Conservation (phyloP, 2,113 vertebrate species). For the Cynocephalus volans region DNA sequence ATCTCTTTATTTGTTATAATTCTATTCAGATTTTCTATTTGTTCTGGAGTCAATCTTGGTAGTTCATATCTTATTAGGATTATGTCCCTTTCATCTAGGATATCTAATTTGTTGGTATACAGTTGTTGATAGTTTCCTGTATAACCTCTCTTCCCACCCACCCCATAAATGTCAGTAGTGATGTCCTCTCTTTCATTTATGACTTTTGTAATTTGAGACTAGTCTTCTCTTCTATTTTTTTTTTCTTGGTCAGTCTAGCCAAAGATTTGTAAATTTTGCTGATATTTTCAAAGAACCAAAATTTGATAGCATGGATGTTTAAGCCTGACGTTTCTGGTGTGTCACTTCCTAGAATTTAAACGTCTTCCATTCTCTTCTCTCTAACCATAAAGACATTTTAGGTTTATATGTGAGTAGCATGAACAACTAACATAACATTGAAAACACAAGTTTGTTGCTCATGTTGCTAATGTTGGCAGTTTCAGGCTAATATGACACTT, state of each 20-base stretch:
- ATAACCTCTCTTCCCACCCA: not conserved
- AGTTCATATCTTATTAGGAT: not conserved
- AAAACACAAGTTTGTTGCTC: not conserved
- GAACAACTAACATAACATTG: not conserved
- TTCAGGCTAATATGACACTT: not conserved
- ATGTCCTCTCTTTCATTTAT: not conserved
- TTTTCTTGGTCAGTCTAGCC: not conserved
- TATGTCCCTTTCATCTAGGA: not conserved
- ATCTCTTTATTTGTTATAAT: not conserved
- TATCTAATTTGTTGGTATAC: not conserved
- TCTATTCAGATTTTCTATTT: not conserved
- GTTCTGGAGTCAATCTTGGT: not conserved
- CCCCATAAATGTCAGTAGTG: not conserved
- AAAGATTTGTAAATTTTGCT: not conserved
- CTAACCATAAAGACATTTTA: not conserved
- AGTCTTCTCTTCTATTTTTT: not conserved
- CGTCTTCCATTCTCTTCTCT: rapidly evolving
- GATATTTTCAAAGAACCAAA: not conserved
- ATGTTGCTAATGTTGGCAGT: not conserved
- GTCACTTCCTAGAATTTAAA: not conserved
- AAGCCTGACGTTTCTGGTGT: not conserved
- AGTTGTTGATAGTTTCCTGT: not conserved
- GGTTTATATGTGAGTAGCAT: not conserved
- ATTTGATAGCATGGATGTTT: not conserved
- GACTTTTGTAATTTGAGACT: not conserved